A percentile compares a stretch with the other conserved stretches of the same genome.
These are phyloP conservation scores for Amphimallon solstitiale DNA, from an alignment of 2,888 invertebrate genomes.

Conservation along the genomic window DNA sequence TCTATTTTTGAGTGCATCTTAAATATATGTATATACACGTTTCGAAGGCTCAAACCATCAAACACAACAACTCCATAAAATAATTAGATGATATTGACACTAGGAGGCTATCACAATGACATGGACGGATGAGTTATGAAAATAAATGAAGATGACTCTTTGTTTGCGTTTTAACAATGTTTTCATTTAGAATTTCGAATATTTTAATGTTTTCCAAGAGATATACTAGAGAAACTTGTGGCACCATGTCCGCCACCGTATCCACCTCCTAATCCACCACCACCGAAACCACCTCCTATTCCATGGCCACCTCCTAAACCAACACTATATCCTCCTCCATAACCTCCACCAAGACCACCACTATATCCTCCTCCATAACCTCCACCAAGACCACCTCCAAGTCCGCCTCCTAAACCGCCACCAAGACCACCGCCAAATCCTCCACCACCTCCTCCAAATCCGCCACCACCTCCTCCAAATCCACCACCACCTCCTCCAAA, in stretches of 20 bases:
- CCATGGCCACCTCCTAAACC: slow-evolving; percentile 38
- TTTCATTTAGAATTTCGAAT: too few species aligned
- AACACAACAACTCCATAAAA: slow-evolving; percentile 13
- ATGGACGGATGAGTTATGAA: slow-evolving; percentile 43
- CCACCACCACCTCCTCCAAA: slow-evolving; percentile 56
- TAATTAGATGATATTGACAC: slow-evolving; percentile 31
- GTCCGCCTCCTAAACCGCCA: slow-evolving; percentile 38
- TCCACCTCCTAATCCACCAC: slow-evolving; percentile 37
- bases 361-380: slow-evolving; percentile 13
- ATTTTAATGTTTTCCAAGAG: slow-evolving; percentile 48
- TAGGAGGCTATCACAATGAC: slow-evolving; percentile 37
- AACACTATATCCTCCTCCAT: not conserved
- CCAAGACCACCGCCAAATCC: slow-evolving; percentile 46
- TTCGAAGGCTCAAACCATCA: not conserved
- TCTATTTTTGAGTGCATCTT: slow-evolving; percentile 31
- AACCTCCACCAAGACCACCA: slow-evolving; percentile 1
- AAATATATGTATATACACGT: slow-evolving; percentile 23
- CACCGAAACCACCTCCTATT: slow-evolving; percentile 32
- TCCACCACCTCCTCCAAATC: slow-evolving; percentile 42
- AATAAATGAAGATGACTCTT: slow-evolving; percentile 22
- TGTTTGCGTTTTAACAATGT: not conserved
- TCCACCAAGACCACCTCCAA: slow-evolving; percentile 40
- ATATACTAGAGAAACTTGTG: slow-evolving; percentile 51
- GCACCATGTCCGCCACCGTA: slow-evolving; percentile 57
- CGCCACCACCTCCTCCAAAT: slow-evolving; percentile 41